Evolutionary conservation across 35 echinoderm and acorn worm species (phyloP).

Genomic region (Lytechinus pictus): DNA sequence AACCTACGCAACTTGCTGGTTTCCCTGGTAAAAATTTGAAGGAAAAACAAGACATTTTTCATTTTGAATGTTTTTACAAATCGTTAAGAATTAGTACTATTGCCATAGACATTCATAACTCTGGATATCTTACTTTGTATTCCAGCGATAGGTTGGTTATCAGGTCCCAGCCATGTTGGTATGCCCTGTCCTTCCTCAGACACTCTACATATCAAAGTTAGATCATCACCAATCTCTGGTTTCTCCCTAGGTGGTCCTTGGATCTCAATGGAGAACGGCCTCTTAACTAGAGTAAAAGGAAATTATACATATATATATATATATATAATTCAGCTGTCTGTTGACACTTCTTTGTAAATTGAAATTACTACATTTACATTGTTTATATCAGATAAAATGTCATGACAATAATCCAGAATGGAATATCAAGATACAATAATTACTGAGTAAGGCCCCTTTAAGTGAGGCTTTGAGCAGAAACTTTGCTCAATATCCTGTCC

Average conservation of each 20-base stretch:
- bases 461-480: no score
- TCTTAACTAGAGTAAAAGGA: not conserved
- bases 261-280: constrained; percentile 51
- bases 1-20: no score
- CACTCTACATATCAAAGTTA: constrained; percentile 1
- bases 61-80: no score
- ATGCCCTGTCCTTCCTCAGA: not conserved
- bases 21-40: no score
- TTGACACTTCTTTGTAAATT: no score
- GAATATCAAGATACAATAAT: no score
- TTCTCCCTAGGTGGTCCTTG: constrained; percentile 40
- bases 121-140: not conserved
- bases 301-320: not conserved
- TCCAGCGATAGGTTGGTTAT: constrained; percentile 37
- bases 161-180: constrained; percentile 41
- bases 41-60: no score
- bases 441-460: no score
- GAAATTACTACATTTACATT: no score
- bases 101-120: not conserved
- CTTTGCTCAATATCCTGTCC: no score
- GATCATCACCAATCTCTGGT: constrained; percentile 35
- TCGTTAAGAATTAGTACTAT: not conserved
- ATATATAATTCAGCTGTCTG: not conserved
- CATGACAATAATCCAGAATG: no score
- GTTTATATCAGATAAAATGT: no score